phyloP scores from a whole-genome alignment of 2,888 invertebrate genomes.

The Mythimna lalbum region DNA sequence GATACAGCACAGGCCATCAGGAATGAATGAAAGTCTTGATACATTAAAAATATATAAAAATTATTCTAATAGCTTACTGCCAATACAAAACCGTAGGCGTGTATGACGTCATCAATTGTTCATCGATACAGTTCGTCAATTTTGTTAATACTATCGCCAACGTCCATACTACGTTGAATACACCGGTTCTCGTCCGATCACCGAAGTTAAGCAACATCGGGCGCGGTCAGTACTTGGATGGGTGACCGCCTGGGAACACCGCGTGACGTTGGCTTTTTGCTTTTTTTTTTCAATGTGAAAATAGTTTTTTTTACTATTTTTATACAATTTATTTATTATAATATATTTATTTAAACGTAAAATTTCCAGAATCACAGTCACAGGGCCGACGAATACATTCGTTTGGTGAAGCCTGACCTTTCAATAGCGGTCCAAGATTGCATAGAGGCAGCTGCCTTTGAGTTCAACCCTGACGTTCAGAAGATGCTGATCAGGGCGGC shows the following conservation, averaged over 20 bases:
- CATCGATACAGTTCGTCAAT: not conserved
- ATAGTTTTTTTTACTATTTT: not conserved
- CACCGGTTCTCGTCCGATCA: slow-evolving; percentile 74
- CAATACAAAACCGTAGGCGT: not conserved
- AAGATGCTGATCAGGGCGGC: slow-evolving; percentile 97
- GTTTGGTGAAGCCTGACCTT: slow-evolving; percentile 95
- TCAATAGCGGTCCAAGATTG: slow-evolving; percentile 97
- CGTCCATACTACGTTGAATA: slow-evolving; percentile 83
- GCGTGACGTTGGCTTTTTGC: slow-evolving; percentile 74
- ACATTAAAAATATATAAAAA: not conserved
- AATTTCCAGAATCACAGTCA: slow-evolving; percentile 94
- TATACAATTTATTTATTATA: not conserved
- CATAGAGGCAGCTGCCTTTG: slow-evolving; percentile 97
- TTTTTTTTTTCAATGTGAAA: not conserved
- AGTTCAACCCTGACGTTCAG: slow-evolving; percentile 96
- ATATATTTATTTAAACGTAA: not conserved
- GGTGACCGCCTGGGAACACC: slow-evolving; percentile 83
- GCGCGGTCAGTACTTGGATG: slow-evolving; percentile 84
- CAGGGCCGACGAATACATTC: slow-evolving; percentile 98
- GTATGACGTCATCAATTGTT: not conserved
- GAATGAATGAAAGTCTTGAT: not conserved
- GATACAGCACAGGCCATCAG: not conserved
- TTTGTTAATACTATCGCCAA: not conserved
- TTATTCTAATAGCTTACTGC: not conserved
- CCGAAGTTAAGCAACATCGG: slow-evolving; percentile 77